Evolutionary conservation across 2,888 invertebrate species (phyloP).

Genomic region (Pammene aurita): DNA sequence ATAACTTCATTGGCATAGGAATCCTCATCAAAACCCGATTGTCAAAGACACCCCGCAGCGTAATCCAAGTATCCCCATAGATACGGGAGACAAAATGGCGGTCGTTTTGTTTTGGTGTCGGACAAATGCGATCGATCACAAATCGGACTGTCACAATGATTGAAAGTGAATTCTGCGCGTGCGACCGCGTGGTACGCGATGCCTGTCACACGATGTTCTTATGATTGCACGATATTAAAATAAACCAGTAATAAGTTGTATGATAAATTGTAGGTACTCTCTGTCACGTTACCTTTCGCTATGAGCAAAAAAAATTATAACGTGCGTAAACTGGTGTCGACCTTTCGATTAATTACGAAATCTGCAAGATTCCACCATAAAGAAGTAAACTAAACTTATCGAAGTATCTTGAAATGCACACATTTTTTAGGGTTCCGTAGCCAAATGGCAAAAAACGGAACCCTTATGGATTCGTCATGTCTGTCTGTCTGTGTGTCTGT

Average conservation of each 20-base stretch:
- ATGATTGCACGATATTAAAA: slow-evolving; percentile 3
- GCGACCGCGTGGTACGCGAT: slow-evolving; percentile 54
- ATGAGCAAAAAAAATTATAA: too few relatives aligned
- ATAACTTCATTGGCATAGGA: slow-evolving; percentile 24
- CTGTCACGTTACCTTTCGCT: neutral
- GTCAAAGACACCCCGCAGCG: slow-evolving; percentile 39
- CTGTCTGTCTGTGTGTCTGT: too few relatives aligned
- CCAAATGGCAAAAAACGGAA: too few relatives aligned
- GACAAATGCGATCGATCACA: slow-evolving; percentile 62
- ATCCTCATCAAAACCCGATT: slow-evolving; percentile 45
- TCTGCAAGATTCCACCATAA: too few relatives aligned
- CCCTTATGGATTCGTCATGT: too few relatives aligned
- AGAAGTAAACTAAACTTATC: too few relatives aligned
- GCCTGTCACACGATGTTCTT: slow-evolving; percentile 19
- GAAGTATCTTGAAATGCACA: too few relatives aligned
- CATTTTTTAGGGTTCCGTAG: too few relatives aligned
- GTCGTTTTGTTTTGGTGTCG: slow-evolving; percentile 45
- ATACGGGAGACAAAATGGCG: slow-evolving; percentile 30
- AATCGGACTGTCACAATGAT: slow-evolving; percentile 53
- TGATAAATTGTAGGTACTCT: neutral
- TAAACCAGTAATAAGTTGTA: neutral
- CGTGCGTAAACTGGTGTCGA: too few relatives aligned
- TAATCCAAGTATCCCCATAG: slow-evolving; percentile 30
- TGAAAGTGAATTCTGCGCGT: slow-evolving; percentile 49
- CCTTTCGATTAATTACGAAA: too few relatives aligned